Conservation (phyloP, 2,888 invertebrate genomes). For the Pseudoips prasinana region DNA sequence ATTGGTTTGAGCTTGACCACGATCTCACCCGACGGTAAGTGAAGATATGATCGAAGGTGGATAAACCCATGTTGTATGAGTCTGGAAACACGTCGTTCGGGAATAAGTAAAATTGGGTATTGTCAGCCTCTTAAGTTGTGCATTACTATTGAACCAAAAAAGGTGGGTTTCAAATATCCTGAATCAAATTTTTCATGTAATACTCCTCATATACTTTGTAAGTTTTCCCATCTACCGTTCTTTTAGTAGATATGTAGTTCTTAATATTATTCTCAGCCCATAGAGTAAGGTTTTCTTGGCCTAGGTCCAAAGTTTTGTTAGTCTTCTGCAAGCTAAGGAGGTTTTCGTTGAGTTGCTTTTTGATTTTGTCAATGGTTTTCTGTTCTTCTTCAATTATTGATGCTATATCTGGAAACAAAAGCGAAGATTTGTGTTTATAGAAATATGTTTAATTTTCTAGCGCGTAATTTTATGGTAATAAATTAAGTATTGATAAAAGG, state of each 20-base stretch:
- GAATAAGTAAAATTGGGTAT: too few relatives aligned
- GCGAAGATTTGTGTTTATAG: too few relatives aligned
- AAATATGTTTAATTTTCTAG: too few relatives aligned
- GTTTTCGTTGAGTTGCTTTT: slow-evolving; percentile 57
- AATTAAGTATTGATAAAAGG: too few relatives aligned
- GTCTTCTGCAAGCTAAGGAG: slow-evolving; percentile 50
- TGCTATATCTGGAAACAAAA: slow-evolving; percentile 51
- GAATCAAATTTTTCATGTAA: slow-evolving; percentile 41
- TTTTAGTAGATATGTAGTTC: slow-evolving; percentile 47
- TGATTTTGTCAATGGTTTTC: slow-evolving; percentile 50
- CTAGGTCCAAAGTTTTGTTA: slow-evolving; percentile 45
- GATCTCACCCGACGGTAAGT: too few relatives aligned
- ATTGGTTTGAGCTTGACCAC: too few relatives aligned
- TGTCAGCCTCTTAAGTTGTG: too few relatives aligned
- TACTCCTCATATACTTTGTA: slow-evolving; percentile 54
- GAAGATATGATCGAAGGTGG: too few relatives aligned
- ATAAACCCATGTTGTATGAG: too few relatives aligned
- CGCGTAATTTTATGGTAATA: too few relatives aligned
- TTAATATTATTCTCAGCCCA: slow-evolving; percentile 53
- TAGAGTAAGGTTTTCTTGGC: slow-evolving; percentile 50
- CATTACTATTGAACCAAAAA: too few relatives aligned
- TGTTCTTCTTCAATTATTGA: slow-evolving; percentile 46
- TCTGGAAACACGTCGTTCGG: too few relatives aligned
- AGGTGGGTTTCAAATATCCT: not conserved
- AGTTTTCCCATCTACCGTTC: slow-evolving; percentile 50